Evolutionary conservation across 2,888 invertebrate genomes (phyloP).

Genomic region (Calliphora vomitoria): DNA sequence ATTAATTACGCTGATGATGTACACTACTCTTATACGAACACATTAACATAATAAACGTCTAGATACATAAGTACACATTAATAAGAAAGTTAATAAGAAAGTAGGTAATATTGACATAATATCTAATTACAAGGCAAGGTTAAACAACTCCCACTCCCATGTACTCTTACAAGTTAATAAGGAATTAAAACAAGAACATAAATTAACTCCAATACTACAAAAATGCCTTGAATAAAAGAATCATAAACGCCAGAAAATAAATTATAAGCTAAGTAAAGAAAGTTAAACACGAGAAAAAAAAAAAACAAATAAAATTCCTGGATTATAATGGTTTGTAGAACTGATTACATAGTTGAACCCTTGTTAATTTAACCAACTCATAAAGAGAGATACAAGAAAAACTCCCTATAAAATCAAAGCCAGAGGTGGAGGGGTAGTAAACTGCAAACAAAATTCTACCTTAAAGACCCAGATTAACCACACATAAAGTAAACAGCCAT

Average conservation of each 20-base stretch:
- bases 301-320: constrained; percentile 41
- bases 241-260: constrained; percentile 19
- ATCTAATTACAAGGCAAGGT: constrained; percentile 58
- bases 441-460: not conserved
- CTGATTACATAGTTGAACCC: constrained; percentile 66
- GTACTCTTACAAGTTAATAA: constrained; percentile 23
- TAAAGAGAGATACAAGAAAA: constrained; percentile 25
- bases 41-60: constrained; percentile 53
- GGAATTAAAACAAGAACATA: constrained; percentile 57
- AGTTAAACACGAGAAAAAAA: not conserved
- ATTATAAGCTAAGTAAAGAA: not conserved
- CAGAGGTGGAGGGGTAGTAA: not conserved
- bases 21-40: not conserved
- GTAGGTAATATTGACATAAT: constrained; percentile 68
- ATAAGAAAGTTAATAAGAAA: constrained; percentile 41
- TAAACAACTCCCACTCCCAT: not conserved
- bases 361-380: constrained; percentile 50
- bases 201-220: constrained; percentile 52
- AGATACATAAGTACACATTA: constrained; percentile 5
- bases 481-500: constrained; percentile 18
- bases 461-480: constrained; percentile 20
- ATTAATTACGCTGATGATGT: constrained; percentile 61
- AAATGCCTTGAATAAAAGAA: not conserved
- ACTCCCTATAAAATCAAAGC: not conserved
- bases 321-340: constrained; percentile 51